Evolutionary conservation across 2,113 vertebrate species (phyloP), one percentile per base, ranked within the genome.

Genomic region (Rhabdomys dilectus): DNA sequence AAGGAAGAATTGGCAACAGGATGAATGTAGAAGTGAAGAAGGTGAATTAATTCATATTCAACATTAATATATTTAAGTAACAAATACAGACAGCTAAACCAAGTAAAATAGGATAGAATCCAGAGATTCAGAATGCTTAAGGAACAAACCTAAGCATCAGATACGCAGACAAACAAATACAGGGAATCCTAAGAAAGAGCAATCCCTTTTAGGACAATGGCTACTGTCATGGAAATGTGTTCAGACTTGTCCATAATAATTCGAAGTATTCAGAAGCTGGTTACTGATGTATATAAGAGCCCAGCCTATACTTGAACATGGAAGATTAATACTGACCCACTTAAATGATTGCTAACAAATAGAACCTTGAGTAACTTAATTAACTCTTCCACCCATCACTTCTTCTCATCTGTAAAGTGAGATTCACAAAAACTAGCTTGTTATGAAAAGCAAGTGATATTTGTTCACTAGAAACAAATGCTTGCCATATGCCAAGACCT

Each of bases 321-420:
- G 62, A 56, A 89, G 34, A 89, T 88, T 56, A 87, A 36, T 78
- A 26, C 24, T 39, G 5, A 81, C 34, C n/a, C 34, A 8, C 93
- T 86, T 77, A 82, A 73, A 77, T 34, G 77, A 89, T 60, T 36
- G 42, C 60, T 48, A 73, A 9, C 66, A 31, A 64, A 34, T 31
- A 60, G 19, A 70, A 82, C 53, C 45, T 76, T 88, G 36, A 96
- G 72, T 84, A 93, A 81, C 19, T 76, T 76, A 72, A 7, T 80
- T 73, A 68, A 80, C 21, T 17, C 70, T 86, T 94, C n/a, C 88
- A 22, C 64, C 42, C 3, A 24, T 66, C 17, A 7, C 48, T 93
- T 88, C 29, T 36, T 60, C 86, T 77, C 76, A 75, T 92, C 72
- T 86, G 7, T 72, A 92, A 95, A 94, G 82, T 64, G n/a, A 12